These are phyloP conservation scores for Alviniconcha strummeri DNA, from an alignment of 2,888 invertebrate genomes.

Conservation along the genomic window DNA sequence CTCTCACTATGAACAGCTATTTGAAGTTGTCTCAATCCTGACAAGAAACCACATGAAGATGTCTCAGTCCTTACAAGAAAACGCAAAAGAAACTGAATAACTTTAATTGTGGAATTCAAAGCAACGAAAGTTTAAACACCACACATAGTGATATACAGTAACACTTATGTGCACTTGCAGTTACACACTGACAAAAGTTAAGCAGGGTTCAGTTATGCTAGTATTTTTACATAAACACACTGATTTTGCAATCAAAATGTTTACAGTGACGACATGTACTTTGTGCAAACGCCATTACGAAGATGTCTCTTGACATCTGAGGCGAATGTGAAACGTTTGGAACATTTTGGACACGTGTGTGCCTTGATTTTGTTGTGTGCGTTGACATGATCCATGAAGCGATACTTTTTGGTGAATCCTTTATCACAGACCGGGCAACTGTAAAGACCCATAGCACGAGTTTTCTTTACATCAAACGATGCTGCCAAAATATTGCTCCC, in stretches of 20 bases:
- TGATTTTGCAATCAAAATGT: too few species aligned
- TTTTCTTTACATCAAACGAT: too few species aligned
- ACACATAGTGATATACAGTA: too few species aligned
- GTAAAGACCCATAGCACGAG: neutral
- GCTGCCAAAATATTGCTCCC: too few species aligned
- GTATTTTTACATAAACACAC: too few species aligned
- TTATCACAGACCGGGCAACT: constrained; percentile 8
- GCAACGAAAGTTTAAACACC: neutral
- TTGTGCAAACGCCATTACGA: too few species aligned
- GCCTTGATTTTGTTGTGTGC: constrained; percentile 21
- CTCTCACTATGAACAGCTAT: neutral
- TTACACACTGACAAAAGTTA: too few species aligned
- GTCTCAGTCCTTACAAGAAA: neutral
- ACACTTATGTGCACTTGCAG: too few species aligned
- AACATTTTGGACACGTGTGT: constrained; percentile 17
- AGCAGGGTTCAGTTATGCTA: too few species aligned
- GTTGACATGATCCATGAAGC: constrained; percentile 14
- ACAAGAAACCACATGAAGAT: neutral
- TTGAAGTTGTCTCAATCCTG: neutral
- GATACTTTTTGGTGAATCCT: neutral
- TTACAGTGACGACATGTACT: too few species aligned
- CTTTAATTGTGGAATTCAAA: neutral
- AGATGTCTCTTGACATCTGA: too few species aligned
- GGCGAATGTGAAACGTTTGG: neutral
- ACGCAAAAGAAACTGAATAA: neutral